Conservation (phyloP, 2,113 vertebrate genomes). For the Podarcis muralis region DNA sequence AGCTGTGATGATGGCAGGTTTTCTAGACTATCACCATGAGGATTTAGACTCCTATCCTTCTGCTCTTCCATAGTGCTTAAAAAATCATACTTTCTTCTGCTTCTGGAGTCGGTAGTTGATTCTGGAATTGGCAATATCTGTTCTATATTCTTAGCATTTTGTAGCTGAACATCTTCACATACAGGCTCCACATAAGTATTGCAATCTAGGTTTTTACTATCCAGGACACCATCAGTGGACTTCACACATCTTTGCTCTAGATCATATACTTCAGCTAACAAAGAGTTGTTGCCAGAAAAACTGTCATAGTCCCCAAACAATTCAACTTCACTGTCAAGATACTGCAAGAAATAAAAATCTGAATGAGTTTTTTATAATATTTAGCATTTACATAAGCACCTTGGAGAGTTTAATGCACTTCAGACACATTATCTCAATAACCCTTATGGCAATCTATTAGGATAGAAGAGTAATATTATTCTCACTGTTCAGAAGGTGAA, state of each 20-base stretch:
- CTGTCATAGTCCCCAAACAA: constrained; percentile 89
- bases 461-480: not conserved
- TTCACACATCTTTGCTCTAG: constrained; percentile 70
- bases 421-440: not conserved
- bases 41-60: not conserved
- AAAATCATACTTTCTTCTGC: not conserved
- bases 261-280: constrained; percentile 81
- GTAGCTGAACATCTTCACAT: not conserved
- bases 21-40: constrained; percentile 48
- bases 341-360: constrained; percentile 66
- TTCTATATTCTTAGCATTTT: not conserved
- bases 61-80: not conserved
- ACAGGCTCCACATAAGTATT: not conserved
- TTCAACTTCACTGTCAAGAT: constrained; percentile 84
- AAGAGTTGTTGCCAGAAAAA: constrained; percentile 79
- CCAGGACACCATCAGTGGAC: not conserved
- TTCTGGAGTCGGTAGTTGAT: not conserved
- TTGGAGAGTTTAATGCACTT: not conserved
- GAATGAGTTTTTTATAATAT: not conserved
- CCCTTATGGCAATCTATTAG: not conserved
- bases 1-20: constrained; percentile 83
- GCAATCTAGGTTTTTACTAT: rapidly evolving
- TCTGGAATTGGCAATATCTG: not conserved
- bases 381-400: not conserved
- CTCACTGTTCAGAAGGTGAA: not conserved